phyloP scores from a whole-genome alignment of 2,113 vertebrate species.

The Tyto alba region DNA sequence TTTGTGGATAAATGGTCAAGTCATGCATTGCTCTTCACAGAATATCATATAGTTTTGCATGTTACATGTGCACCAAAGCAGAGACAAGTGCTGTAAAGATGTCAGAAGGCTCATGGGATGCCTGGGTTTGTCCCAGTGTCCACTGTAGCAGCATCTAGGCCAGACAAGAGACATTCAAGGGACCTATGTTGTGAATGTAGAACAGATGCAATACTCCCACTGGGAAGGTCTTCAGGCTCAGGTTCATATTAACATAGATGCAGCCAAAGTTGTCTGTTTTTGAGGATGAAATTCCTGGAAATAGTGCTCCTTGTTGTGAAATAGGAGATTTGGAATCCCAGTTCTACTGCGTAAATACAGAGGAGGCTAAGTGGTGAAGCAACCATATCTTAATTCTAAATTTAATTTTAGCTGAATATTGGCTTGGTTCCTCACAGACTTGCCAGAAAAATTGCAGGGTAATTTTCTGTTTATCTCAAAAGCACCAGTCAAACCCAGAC shows the following conservation, averaged over 20 bases:
- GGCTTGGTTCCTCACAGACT: background rate
- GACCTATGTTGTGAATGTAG: background rate
- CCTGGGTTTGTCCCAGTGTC: background rate
- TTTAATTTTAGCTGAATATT: background rate
- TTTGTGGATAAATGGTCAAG: background rate
- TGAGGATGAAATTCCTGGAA: background rate
- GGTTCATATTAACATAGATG: background rate
- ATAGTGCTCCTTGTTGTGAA: background rate
- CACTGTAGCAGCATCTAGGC: background rate
- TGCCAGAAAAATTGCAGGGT: background rate
- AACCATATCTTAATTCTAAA: background rate
- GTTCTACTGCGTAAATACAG: background rate
- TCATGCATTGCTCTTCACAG: background rate
- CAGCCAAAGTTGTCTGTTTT: background rate
- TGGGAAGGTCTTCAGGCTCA: background rate
- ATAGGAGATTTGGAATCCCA: background rate
- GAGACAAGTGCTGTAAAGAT: background rate
- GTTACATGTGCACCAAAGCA: background rate
- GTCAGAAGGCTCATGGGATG: background rate
- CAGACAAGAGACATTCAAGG: background rate
- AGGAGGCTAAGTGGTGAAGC: background rate
- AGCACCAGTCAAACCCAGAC: background rate
- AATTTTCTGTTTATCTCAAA: slow-evolving; percentile 35
- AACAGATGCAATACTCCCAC: background rate
- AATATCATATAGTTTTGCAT: background rate